Percentiles rank a stretch among this genome's conserved stretches.
phyloP scores from a whole-genome alignment of 2,113 vertebrate species.

The Ariopsis seemanni region DNA sequence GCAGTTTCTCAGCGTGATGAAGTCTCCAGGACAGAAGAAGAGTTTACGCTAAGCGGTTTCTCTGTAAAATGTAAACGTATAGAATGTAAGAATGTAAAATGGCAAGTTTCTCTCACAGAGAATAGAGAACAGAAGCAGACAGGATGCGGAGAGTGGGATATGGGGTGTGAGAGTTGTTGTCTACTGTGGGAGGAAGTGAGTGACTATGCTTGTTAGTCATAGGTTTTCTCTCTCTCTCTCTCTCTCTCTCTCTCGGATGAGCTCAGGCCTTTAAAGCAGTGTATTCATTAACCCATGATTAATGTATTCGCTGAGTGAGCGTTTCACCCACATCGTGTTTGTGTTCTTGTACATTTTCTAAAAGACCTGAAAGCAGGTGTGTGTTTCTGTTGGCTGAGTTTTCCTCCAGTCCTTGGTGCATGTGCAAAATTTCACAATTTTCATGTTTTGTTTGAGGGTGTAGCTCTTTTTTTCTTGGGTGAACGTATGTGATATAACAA shows the following conservation, averaged over 20 bases:
- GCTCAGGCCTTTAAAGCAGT: slow-evolving; percentile 16
- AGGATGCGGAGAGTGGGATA: slow-evolving; percentile 6
- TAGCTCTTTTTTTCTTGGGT: neutral
- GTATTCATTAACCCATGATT: slow-evolving; percentile 58
- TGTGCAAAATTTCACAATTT: neutral
- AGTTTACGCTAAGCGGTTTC: too few species aligned
- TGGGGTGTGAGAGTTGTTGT: neutral
- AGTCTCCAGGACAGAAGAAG: too few species aligned
- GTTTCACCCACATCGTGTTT: slow-evolving; percentile 27
- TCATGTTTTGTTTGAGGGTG: neutral
- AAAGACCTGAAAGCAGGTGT: neutral
- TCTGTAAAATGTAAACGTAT: too few species aligned
- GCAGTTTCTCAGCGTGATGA: neutral
- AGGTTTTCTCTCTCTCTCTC: slow-evolving; percentile 29
- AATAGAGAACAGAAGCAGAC: neutral
- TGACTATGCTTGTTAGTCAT: slow-evolving; percentile 44
- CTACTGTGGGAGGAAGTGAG: slow-evolving; percentile 14
- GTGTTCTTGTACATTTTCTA: neutral
- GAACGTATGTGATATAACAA: neutral
- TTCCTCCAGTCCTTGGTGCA: neutral
- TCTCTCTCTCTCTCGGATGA: slow-evolving; percentile 35
- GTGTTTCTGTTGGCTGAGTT: slow-evolving; percentile 23
- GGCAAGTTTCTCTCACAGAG: neutral
- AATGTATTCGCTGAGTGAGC: slow-evolving; percentile 44
- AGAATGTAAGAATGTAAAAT: too few species aligned